phyloP scores from a whole-genome alignment of 2,888 invertebrate species.

The Peribatodes rhomboidaria region DNA sequence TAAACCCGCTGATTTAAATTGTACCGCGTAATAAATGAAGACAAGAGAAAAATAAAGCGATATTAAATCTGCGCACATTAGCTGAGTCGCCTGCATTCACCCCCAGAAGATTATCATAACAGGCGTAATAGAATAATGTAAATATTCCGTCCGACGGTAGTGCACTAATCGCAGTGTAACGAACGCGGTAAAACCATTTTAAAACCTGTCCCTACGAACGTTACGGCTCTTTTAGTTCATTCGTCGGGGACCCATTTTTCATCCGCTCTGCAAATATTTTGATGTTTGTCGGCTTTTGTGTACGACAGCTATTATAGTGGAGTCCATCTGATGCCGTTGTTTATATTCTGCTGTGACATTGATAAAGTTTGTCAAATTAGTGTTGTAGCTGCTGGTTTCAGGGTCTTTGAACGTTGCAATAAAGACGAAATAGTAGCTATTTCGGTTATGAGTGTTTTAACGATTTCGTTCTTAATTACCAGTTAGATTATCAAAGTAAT shows the following conservation, averaged over 20 bases:
- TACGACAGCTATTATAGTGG: slow-evolving; percentile 60
- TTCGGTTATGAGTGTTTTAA: not conserved
- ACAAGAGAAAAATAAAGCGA: slow-evolving; percentile 62
- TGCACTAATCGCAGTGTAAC: slow-evolving; percentile 75
- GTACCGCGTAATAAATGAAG: slow-evolving; percentile 54
- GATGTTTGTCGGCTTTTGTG: slow-evolving; percentile 72
- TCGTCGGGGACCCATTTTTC: slow-evolving; percentile 74
- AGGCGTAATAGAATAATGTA: slow-evolving; percentile 81
- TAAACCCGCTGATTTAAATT: slow-evolving; percentile 51
- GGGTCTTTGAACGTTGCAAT: slow-evolving; percentile 32
- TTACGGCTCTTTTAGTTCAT: slow-evolving; percentile 65
- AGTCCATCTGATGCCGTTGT: slow-evolving; percentile 62
- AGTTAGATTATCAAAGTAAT: not conserved
- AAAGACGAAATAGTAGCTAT: slow-evolving; percentile 21
- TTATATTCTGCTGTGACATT: slow-evolving; percentile 49
- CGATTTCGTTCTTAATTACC: slow-evolving; percentile 1
- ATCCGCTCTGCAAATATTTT: slow-evolving; percentile 82
- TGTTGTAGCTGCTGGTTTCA: slow-evolving; percentile 40
- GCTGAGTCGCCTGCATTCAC: slow-evolving; percentile 61
- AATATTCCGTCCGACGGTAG: slow-evolving; percentile 73
- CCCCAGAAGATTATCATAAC: slow-evolving; percentile 79
- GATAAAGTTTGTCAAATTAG: slow-evolving; percentile 56
- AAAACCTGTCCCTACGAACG: slow-evolving; percentile 72
- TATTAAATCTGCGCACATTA: slow-evolving; percentile 73
- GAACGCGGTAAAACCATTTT: slow-evolving; percentile 62